Conservation (phyloP, 2,888 invertebrate species). For the Drosophila flavopinicola region DNA sequence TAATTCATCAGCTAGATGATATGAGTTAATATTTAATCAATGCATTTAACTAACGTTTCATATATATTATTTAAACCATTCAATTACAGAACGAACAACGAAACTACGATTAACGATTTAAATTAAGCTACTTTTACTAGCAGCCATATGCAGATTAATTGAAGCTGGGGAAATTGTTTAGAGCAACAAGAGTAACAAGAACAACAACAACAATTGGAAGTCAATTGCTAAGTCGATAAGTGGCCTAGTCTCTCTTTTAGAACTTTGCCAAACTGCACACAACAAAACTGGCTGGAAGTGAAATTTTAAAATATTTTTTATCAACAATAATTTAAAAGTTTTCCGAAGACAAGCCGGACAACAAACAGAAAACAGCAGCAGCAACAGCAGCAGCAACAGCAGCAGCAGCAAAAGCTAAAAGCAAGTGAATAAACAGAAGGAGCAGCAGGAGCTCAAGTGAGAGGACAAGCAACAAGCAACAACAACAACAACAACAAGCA, state of each 20-base stretch:
- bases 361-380: slow-evolving; percentile 20
- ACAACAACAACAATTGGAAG: slow-evolving; percentile 20
- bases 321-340: slow-evolving; percentile 79
- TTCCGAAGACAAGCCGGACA: slow-evolving; percentile 56
- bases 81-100: slow-evolving; percentile 78
- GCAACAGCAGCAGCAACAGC: neutral
- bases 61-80: slow-evolving; percentile 28
- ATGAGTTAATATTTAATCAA: slow-evolving; percentile 11
- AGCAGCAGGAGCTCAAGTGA: slow-evolving; percentile 43
- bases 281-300: slow-evolving; percentile 7
- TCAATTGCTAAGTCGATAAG: slow-evolving; percentile 56
- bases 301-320: slow-evolving; percentile 72
- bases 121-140: slow-evolving; percentile 60
- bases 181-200: slow-evolving; percentile 20
- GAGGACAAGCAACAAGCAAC: slow-evolving; percentile 33
- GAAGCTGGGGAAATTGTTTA: slow-evolving; percentile 62
- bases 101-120: slow-evolving; percentile 79
- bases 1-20: slow-evolving; percentile 17
- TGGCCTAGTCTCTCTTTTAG: slow-evolving; percentile 14
- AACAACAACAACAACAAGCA: slow-evolving; percentile 11
- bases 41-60: slow-evolving; percentile 25
- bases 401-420: slow-evolving; percentile 11
- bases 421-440: slow-evolving; percentile 40
- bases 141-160: slow-evolving; percentile 26
- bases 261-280: slow-evolving; percentile 5